Evolutionary conservation across 2,797 vertebrate genomes (phyloP).

Genomic region (Geotrypetes seraphini): DNA sequence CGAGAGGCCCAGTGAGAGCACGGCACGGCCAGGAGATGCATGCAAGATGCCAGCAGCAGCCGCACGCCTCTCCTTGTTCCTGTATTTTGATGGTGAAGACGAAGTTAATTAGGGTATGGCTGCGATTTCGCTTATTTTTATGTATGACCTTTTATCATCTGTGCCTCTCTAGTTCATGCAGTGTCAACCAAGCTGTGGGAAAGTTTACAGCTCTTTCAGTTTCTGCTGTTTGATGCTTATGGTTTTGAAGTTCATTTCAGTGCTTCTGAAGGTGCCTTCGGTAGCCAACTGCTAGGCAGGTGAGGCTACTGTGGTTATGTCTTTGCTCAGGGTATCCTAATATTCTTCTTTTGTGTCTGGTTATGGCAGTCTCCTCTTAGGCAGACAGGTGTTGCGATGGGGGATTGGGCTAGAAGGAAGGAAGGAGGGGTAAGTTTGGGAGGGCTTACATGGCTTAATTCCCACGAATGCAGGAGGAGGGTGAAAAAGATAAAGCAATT

Average conservation of each 20-base stretch:
- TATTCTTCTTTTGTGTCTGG: constrained; percentile 20
- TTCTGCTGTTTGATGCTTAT: constrained; percentile 23
- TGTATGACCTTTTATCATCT: constrained; percentile 50
- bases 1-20: constrained; percentile 41
- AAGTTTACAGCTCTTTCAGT: constrained; percentile 25
- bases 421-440: constrained; percentile 15
- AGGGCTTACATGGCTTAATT: constrained; percentile 51
- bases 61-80: constrained; percentile 39
- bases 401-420: neutral
- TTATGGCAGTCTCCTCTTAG: constrained; percentile 22
- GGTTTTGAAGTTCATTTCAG: constrained; percentile 32
- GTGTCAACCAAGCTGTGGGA: constrained; percentile 48
- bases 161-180: constrained; percentile 35
- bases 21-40: constrained; percentile 44
- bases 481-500: constrained; percentile 58
- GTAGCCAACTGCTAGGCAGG: constrained; percentile 21
- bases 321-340: constrained; percentile 17
- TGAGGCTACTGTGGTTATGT: constrained; percentile 18
- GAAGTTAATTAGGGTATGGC: constrained; percentile 51
- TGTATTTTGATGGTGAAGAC: constrained; percentile 52
- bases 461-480: constrained; percentile 55
- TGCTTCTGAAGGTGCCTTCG: constrained; percentile 34
- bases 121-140: constrained; percentile 49
- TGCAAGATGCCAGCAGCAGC: constrained; percentile 32
- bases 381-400: constrained; percentile 49